A percentile compares a stretch with the other conserved stretches of the same genome.
These are phyloP conservation scores for Baronia brevicornis DNA, from an alignment of 2,888 invertebrate genomes.

Conservation along the genomic window DNA sequence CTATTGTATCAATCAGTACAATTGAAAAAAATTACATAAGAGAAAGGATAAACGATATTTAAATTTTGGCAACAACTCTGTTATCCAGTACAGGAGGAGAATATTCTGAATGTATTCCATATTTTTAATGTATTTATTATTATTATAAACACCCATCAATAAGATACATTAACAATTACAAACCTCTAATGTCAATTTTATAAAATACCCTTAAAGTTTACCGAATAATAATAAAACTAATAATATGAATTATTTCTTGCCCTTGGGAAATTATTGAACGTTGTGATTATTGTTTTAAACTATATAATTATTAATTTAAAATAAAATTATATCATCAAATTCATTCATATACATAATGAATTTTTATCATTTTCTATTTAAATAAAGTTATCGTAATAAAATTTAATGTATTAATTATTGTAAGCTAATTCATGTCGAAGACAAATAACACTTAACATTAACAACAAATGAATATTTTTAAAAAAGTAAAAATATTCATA, in stretches of 20 bases:
- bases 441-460: too few species aligned
- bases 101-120: neutral
- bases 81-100: neutral
- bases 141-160: conserved; percentile 1
- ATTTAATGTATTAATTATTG: too few species aligned
- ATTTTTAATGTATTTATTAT: conserved; percentile 1
- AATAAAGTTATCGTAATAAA: too few species aligned
- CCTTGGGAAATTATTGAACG: conserved; percentile 7
- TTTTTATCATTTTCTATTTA: too few species aligned
- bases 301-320: conserved; percentile 3
- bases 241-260: conserved; percentile 8
- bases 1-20: too few species aligned
- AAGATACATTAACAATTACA: conserved; percentile 4
- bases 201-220: conserved; percentile 2
- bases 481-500: too few species aligned
- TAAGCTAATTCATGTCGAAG: too few species aligned
- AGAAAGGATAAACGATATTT: neutral
- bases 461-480: too few species aligned
- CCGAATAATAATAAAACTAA: conserved; percentile 5
- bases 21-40: neutral
- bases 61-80: neutral
- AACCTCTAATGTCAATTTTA: neutral
- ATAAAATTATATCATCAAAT: too few species aligned
- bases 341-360: too few species aligned
- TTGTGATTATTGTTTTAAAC: conserved; percentile 1